Conservation (phyloP, 2,113 vertebrate genomes). For the Carassius carassius region DNA sequence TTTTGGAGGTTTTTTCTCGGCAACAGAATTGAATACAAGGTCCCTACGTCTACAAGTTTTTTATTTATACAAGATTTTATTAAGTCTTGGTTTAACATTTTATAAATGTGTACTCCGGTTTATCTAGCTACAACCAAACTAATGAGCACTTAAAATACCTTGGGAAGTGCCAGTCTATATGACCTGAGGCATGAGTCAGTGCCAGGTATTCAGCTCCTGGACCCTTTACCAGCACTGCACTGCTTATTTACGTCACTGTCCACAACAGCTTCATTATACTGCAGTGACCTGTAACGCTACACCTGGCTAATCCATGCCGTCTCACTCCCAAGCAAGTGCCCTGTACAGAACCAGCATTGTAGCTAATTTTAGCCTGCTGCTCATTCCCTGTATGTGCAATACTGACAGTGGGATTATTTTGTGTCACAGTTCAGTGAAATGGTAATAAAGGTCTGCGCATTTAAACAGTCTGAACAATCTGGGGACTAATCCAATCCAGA, state of each 20-base stretch:
- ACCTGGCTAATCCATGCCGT: slow-evolving; percentile 42
- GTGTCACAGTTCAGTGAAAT: slow-evolving; percentile 15
- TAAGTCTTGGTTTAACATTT: not conserved
- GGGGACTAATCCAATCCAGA: not conserved
- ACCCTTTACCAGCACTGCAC: slow-evolving; percentile 7
- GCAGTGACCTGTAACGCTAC: slow-evolving; percentile 39
- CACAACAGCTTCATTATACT: slow-evolving; percentile 46
- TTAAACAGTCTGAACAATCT: not conserved
- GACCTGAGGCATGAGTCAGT: slow-evolving; percentile 4
- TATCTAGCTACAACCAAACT: not conserved
- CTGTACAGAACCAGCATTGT: slow-evolving; percentile 39
- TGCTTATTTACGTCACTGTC: slow-evolving; percentile 30
- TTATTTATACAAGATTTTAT: not conserved
- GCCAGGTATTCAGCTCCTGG: slow-evolving; percentile 35
- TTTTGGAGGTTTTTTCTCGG: not conserved
- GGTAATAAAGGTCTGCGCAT: not conserved
- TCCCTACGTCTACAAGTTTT: not conserved
- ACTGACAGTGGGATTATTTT: slow-evolving; percentile 21
- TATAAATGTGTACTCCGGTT: not conserved
- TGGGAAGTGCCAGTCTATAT: not conserved
- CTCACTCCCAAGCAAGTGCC: slow-evolving; percentile 29
- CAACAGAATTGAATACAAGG: not conserved
- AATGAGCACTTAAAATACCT: not conserved
- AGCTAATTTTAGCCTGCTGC: slow-evolving; percentile 49
- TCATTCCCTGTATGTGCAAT: not conserved